Percentiles rank a stretch among this genome's conserved stretches.
phyloP scores from a whole-genome alignment of 2,888 invertebrate genomes.

The Sphecodes monilicornis region DNA sequence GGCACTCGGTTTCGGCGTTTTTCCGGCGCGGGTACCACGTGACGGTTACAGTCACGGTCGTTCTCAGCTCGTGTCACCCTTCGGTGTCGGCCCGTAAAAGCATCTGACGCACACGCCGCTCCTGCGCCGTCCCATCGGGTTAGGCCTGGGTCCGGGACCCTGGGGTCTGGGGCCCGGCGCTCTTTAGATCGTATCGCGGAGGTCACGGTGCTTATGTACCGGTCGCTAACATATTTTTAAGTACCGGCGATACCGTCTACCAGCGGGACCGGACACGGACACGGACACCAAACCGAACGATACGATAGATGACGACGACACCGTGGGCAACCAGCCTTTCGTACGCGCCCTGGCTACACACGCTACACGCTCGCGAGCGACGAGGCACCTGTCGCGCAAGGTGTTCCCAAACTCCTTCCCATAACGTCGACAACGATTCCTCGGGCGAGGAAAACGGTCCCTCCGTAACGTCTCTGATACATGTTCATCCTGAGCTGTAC shows the following conservation, averaged over 20 bases:
- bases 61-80: slow-evolving; percentile 54
- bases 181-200: slow-evolving; percentile 82
- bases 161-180: slow-evolving; percentile 45
- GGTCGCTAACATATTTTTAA: slow-evolving; percentile 83
- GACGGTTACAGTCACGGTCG: slow-evolving; percentile 81
- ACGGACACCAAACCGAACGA: slow-evolving; percentile 49
- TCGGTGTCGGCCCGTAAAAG: slow-evolving; percentile 62
- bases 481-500: neutral
- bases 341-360: slow-evolving; percentile 28
- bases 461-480: neutral
- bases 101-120: slow-evolving; percentile 79
- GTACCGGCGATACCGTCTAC: slow-evolving; percentile 75
- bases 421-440: slow-evolving; percentile 32
- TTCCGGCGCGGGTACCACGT: slow-evolving; percentile 71
- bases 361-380: slow-evolving; percentile 61
- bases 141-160: slow-evolving; percentile 15
- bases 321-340: slow-evolving; percentile 28
- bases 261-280: slow-evolving; percentile 60
- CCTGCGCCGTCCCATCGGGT: slow-evolving; percentile 48
- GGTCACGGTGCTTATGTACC: slow-evolving; percentile 84
- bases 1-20: slow-evolving; percentile 64
- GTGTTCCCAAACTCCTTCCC: slow-evolving; percentile 76
- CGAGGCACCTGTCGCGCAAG: slow-evolving; percentile 83
- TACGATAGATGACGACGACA: slow-evolving; percentile 30
- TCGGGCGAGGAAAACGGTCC: slow-evolving; percentile 4